Percentiles rank a stretch among this genome's conserved stretches.
These are phyloP conservation scores for Labia minor DNA, from an alignment of 2,888 invertebrate genomes.

Conservation along the genomic window DNA sequence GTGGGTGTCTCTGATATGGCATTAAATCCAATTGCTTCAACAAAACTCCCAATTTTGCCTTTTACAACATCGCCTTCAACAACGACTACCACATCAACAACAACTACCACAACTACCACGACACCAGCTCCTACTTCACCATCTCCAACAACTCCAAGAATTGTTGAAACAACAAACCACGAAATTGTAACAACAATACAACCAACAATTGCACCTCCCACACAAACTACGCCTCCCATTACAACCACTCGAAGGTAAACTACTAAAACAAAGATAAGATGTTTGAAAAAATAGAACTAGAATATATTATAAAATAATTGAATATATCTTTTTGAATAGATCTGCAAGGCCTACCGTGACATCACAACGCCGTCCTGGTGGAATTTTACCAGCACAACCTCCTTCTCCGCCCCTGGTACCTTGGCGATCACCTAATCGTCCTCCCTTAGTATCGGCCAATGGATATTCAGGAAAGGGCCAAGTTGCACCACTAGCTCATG, in stretches of 20 bases:
- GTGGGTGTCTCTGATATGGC: neutral
- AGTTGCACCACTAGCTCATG: slow-evolving; percentile 38
- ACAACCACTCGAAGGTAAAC: slow-evolving; percentile 14
- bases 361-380: slow-evolving; percentile 21
- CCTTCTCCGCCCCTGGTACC: slow-evolving; percentile 51
- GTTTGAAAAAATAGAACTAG: too few species aligned
- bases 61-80: slow-evolving; percentile 27
- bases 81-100: slow-evolving; percentile 24
- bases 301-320: neutral
- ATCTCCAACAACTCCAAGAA: slow-evolving; percentile 15
- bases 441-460: slow-evolving; percentile 37
- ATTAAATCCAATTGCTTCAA: neutral
- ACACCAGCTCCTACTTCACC: slow-evolving; percentile 33
- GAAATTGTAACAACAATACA: slow-evolving; percentile 23
- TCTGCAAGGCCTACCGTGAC: neutral
- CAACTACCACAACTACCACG: slow-evolving; percentile 26
- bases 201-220: slow-evolving; percentile 19
- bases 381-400: slow-evolving; percentile 37
- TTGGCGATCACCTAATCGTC: neutral
- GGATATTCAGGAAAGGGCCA: neutral
- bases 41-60: slow-evolving; percentile 21
- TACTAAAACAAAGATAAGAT: slow-evolving; percentile 16
- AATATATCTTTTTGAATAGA: neutral
- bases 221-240: slow-evolving; percentile 18
- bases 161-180: slow-evolving; percentile 18